Base-by-base conservation (phyloP, 2,888 invertebrate species). In the Caenorhabditis macrosperma region DNA sequence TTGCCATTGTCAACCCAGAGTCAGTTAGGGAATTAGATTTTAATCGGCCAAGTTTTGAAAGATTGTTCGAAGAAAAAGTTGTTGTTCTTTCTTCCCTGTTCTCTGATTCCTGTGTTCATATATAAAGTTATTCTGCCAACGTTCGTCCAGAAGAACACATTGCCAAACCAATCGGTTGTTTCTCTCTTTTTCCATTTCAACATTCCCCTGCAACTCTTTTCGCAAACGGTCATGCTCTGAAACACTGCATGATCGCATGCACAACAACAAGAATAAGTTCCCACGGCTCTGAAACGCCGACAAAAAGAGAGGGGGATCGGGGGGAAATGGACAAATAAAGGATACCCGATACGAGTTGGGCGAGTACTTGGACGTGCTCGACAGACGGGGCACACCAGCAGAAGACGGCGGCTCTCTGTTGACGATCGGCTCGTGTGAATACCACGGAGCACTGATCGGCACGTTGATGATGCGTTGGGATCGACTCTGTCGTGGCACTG, bases 361-460 rank as follows among this genome's bases (percentile, higher is more conserved):
- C n/a, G 71, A 71, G 48, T 77, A 66, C 71, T 71, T 71, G 72
- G 50, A 52, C 57, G 59, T 41, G 28, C 38, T 71, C 24, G 72
- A 28, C 26, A 54, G 63, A 33, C 64, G 77, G 15, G 64, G 55
- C 20, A 35, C 46, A 35, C 48, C 57, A 12, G 48, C 57, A 2
- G 41, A 15, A n/a, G 67, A 52, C 17, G 64, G 66, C 59, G 66
- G 57, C 41, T 72, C 72, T 1, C 57, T 48, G 44, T 72, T 72
- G 48, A 72, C 64, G 44, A 74, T 33, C 20, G 68, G 63, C 9
- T 79, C 52, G 2, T 59, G 20, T n/a, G 71, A 68, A 54, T 80
- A 76, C 84, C 84, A 84, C n/a, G 82, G 81, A 48, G 84, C 84
- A 63, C 54, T 74, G 28, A 84, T 84, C 20, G 84, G 84, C 52